Conservation (phyloP, 2,113 vertebrate genomes). For the Motacilla alba region DNA sequence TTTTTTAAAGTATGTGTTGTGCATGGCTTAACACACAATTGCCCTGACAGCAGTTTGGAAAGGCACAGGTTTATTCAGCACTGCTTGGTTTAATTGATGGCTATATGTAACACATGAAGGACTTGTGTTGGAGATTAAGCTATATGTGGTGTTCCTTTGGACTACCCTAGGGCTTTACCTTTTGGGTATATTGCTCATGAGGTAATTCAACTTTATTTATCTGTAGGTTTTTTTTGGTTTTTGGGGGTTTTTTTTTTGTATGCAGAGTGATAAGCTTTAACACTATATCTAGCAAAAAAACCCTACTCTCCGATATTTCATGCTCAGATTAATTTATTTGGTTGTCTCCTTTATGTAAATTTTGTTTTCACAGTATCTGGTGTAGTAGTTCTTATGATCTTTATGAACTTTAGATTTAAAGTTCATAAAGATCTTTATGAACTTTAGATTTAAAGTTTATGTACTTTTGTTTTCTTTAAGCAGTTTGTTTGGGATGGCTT, state of each 20-base stretch:
- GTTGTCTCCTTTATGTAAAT: not conserved
- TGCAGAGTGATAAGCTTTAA: not conserved
- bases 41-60: not conserved
- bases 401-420: not conserved
- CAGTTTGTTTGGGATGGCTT: not conserved
- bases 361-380: not conserved
- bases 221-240: not conserved
- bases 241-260: not conserved
- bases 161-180: not conserved
- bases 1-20: not conserved
- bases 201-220: not conserved
- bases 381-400: not conserved
- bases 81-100: not conserved
- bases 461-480: not conserved
- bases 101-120: accelerated
- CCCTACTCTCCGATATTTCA: not conserved
- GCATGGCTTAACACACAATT: not conserved
- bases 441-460: not conserved
- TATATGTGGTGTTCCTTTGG: not conserved
- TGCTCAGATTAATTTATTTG: constrained; percentile 9
- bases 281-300: not conserved
- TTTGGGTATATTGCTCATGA: not conserved
- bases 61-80: not conserved
- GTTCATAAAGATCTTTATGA: not conserved
- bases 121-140: not conserved